phyloP scores from a whole-genome alignment of 2,797 vertebrate species.

The Ctenopoma kingsleyae region DNA sequence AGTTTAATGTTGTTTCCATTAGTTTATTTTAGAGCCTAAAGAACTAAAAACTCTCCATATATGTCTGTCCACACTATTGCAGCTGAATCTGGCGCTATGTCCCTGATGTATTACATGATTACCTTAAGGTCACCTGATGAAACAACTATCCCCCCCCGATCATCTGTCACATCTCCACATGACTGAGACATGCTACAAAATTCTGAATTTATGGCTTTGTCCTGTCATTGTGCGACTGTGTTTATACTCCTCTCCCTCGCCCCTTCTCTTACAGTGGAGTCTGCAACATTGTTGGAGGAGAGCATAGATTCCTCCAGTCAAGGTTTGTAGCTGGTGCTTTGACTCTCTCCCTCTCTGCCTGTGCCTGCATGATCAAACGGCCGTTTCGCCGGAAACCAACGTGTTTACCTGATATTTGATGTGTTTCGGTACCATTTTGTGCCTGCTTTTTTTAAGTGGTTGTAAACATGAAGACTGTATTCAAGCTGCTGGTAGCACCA shows the following conservation, averaged over 20 bases:
- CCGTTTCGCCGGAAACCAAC: slow-evolving; percentile 41
- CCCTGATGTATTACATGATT: slow-evolving; percentile 49
- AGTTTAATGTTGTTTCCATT: not conserved
- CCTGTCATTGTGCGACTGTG: slow-evolving; percentile 13
- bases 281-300: slow-evolving; percentile 80
- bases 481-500: slow-evolving; percentile 20
- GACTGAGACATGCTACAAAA: slow-evolving; percentile 11
- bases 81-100: slow-evolving; percentile 50
- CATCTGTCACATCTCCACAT: slow-evolving; percentile 35
- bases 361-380: slow-evolving; percentile 62
- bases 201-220: slow-evolving; percentile 20
- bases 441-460: not conserved
- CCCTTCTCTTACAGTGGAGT: slow-evolving; percentile 81
- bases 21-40: not conserved
- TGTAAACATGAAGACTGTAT: slow-evolving; percentile 5
- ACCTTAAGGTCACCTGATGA: slow-evolving; percentile 22
- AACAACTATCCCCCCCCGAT: slow-evolving; percentile 63
- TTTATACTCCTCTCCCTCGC: slow-evolving; percentile 46
- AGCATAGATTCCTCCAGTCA: slow-evolving; percentile 78
- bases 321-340: slow-evolving; percentile 78
- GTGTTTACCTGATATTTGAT: slow-evolving; percentile 5
- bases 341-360: slow-evolving; percentile 9
- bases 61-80: not conserved
- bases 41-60: not conserved
- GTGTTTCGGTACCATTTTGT: slow-evolving; percentile 1